A percentile compares a stretch with the other conserved stretches of the same genome.
phyloP scores from a whole-genome alignment of 2,797 vertebrate species.

The Aphelocoma californica region DNA sequence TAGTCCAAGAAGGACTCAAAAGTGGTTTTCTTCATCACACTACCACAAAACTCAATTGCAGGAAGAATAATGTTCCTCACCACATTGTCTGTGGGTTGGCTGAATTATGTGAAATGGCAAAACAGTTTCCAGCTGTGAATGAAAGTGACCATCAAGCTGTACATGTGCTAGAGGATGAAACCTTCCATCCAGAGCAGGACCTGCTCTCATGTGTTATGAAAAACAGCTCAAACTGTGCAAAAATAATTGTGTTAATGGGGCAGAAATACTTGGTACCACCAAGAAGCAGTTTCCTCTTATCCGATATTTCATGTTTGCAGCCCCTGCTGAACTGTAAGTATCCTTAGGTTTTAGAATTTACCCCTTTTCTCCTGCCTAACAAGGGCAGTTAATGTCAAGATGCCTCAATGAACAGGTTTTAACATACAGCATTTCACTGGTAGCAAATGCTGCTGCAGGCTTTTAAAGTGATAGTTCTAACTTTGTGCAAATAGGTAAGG shows the following conservation, averaged over 20 bases:
- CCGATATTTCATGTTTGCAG: conserved; percentile 86
- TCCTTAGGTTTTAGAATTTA: neutral
- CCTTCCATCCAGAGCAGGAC: conserved; percentile 74
- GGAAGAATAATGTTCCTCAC: neutral
- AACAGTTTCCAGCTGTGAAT: conserved; percentile 76
- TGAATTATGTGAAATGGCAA: conserved; percentile 91
- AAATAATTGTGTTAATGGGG: conserved; percentile 82
- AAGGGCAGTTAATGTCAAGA: neutral
- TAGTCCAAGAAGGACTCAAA: conserved; percentile 81
- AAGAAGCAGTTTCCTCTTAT: conserved; percentile 86
- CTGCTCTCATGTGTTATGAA: conserved; percentile 82
- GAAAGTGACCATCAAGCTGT: conserved; percentile 53
- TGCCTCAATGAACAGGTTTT: neutral
- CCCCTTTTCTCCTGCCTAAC: neutral
- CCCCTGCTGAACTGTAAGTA: conserved; percentile 88
- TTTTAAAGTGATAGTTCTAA: neutral
- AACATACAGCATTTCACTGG: neutral
- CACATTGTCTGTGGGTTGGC: conserved; percentile 77
- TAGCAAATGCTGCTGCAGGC: neutral
- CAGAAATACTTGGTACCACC: conserved; percentile 89
- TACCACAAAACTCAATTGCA: neutral
- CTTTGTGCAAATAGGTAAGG: neutral
- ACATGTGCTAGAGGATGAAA: conserved; percentile 60
- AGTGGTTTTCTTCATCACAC: conserved; percentile 75
- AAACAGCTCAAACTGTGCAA: conserved; percentile 73